Conservation (phyloP, 2,797 vertebrate genomes). For the Tragopan temminckii region DNA sequence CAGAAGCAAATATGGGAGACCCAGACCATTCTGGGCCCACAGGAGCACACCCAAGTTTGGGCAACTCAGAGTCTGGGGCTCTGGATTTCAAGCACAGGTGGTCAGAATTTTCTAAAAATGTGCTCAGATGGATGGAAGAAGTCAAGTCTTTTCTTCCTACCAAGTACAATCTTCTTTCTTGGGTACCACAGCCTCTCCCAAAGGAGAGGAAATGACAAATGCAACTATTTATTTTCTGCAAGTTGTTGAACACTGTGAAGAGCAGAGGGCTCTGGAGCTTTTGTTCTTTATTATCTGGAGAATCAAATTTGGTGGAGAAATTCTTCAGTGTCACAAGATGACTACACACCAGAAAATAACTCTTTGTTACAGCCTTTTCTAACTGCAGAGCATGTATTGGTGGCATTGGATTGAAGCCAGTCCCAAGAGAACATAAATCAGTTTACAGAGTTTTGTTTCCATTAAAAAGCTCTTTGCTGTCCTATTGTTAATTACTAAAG, state of each 20-base stretch:
- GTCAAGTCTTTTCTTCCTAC: not conserved
- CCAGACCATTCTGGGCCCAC: not conserved
- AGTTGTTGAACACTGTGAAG: not conserved
- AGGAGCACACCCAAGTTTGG: not conserved
- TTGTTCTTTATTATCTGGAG: not conserved
- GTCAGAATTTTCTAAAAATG: not conserved
- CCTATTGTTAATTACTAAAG: not conserved
- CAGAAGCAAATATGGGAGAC: not conserved
- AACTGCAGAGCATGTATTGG: not conserved
- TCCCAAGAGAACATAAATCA: not conserved
- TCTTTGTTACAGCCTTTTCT: not conserved
- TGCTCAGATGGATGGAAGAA: not conserved
- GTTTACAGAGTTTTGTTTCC: not conserved
- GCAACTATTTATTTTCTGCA: not conserved
- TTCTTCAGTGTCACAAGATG: not conserved
- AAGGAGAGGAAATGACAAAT: not conserved
- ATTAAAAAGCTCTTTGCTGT: not conserved
- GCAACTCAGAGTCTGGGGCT: not conserved
- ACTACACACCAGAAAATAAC: not conserved
- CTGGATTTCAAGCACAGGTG: not conserved
- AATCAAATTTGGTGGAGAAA: not conserved
- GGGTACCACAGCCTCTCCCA: not conserved
- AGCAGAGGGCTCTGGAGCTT: not conserved
- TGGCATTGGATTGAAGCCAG: not conserved
- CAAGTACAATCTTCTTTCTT: not conserved